Evolutionary conservation across 1,140 invertebrate species (phyloP).

Genomic region (Orius insidiosus): DNA sequence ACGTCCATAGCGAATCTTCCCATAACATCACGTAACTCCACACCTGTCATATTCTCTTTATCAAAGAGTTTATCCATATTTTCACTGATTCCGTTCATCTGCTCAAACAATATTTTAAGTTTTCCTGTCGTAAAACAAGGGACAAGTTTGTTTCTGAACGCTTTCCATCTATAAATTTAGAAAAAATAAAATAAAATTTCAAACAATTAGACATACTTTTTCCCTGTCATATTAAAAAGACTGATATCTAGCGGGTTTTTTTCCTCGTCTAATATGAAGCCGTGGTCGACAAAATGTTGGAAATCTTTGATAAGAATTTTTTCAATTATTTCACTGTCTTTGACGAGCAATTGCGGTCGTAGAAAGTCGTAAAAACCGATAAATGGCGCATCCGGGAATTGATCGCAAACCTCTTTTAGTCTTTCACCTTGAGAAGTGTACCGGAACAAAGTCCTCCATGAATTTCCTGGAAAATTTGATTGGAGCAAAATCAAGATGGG

Average conservation of each 20-base stretch:
- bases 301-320: constrained; percentile 23
- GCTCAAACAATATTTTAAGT: constrained; percentile 17
- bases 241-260: constrained; percentile 14
- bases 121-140: constrained; percentile 44
- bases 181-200: too few relatives aligned
- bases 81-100: background rate
- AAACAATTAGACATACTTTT: background rate
- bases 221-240: constrained; percentile 18
- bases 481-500: too few relatives aligned
- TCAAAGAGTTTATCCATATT: background rate
- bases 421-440: too few relatives aligned
- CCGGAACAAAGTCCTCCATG: too few relatives aligned
- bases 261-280: constrained; percentile 12
- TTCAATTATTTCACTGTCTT: constrained; percentile 18
- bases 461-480: too few relatives aligned
- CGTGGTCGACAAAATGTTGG: constrained; percentile 19
- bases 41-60: background rate
- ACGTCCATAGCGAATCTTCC: constrained; percentile 38
- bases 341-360: background rate
- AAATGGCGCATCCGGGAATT: background rate
- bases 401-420: too few relatives aligned
- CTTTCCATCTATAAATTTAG: constrained; percentile 31
- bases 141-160: constrained; percentile 37
- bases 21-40: background rate
- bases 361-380: constrained; percentile 2